phyloP scores from a whole-genome alignment of 2,888 invertebrate species.

The Volucella bombylans region DNA sequence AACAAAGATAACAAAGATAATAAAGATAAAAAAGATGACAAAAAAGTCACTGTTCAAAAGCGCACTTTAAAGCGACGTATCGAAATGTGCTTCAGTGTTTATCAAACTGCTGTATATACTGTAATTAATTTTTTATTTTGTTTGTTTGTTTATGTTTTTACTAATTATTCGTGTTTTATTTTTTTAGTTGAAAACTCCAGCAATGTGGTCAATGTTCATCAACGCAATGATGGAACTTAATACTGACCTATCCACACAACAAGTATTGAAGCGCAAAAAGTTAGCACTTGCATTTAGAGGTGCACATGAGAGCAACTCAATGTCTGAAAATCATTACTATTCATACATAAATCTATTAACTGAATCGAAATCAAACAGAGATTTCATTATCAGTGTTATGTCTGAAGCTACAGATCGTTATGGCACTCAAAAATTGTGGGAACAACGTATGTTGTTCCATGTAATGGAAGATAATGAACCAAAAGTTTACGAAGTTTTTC shows the following conservation, averaged over 20 bases:
- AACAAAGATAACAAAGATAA: neutral
- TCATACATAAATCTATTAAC: conserved; percentile 81
- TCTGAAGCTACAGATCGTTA: conserved; percentile 82
- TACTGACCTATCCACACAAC: conserved; percentile 82
- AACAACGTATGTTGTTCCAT: conserved; percentile 83
- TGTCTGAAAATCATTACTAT: conserved; percentile 83
- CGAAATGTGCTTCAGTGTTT: conserved; percentile 83
- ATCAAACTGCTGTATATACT: conserved; percentile 83
- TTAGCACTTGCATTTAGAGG: conserved; percentile 83
- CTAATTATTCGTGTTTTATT: neutral
- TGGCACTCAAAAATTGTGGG: conserved; percentile 83
- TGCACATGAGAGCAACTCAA: conserved; percentile 83
- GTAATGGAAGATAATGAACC: conserved; percentile 82
- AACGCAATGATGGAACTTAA: conserved; percentile 84
- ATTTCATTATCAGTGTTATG: conserved; percentile 77
- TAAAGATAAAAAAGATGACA: neutral
- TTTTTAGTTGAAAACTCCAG: conserved; percentile 81
- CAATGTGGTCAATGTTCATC: conserved; percentile 85
- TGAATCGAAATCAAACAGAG: conserved; percentile 75
- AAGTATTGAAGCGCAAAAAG: conserved; percentile 83
- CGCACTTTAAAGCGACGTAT: conserved; percentile 82
- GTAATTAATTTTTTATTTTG: conserved; percentile 68
- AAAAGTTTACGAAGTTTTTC: conserved; percentile 82
- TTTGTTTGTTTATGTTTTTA: neutral
- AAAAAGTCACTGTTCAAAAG: conserved; percentile 45